phyloP scores from a whole-genome alignment of 2,113 vertebrate species.

The Gila orcuttii region DNA sequence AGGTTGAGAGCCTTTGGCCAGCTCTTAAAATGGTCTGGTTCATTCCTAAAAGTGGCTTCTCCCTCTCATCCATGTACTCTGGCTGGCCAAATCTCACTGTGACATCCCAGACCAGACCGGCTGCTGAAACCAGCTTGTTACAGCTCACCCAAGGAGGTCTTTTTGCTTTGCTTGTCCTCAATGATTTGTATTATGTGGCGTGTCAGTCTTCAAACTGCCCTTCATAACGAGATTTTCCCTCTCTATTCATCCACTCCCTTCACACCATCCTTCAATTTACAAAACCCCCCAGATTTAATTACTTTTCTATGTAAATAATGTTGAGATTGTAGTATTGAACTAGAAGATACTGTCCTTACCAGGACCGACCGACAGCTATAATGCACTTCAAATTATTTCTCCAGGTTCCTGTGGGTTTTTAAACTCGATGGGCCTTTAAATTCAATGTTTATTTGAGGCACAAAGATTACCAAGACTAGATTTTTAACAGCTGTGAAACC shows the following conservation, averaged over 20 bases:
- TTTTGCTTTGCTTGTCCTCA: constrained; percentile 43
- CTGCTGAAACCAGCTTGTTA: constrained; percentile 51
- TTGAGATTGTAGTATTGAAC: neutral
- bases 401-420: constrained; percentile 1
- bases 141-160: constrained; percentile 57
- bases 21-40: constrained; percentile 21
- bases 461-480: constrained; percentile 13
- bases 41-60: neutral
- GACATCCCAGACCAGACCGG: constrained; percentile 53
- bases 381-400: constrained; percentile 21
- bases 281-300: neutral
- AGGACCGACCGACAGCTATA: neutral
- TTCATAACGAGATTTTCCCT: constrained; percentile 35
- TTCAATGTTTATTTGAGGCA: constrained; percentile 25
- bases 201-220: constrained; percentile 37
- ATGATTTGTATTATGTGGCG: constrained; percentile 37
- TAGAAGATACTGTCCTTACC: neutral
- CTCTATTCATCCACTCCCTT: constrained; percentile 11
- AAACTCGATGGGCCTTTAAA: neutral
- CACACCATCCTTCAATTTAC: neutral
- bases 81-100: constrained; percentile 69
- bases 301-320: constrained; percentile 17
- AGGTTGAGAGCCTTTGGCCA: neutral
- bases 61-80: constrained; percentile 64
- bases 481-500: constrained; percentile 31